phyloP scores from a whole-genome alignment of 2,797 vertebrate genomes.

The Microctenopoma lineatum region DNA sequence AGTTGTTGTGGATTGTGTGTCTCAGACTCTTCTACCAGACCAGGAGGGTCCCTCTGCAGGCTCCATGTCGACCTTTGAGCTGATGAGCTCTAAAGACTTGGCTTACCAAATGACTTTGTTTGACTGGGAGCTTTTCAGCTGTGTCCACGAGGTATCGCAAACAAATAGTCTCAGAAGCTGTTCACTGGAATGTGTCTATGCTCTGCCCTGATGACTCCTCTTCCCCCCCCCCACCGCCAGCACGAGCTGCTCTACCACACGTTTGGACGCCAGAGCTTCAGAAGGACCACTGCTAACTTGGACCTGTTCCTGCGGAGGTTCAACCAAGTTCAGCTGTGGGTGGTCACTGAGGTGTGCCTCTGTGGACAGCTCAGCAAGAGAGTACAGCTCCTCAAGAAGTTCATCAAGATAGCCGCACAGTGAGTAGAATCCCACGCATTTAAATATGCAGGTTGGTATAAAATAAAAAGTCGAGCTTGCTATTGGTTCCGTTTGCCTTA shows the following conservation, averaged over 20 bases:
- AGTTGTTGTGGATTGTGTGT: constrained; percentile 18
- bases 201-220: neutral
- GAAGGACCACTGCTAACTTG: constrained; percentile 94
- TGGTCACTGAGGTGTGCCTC: constrained; percentile 95
- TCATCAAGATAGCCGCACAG: constrained; percentile 99
- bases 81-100: constrained; percentile 98
- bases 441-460: neutral
- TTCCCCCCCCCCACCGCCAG: constrained; percentile 71
- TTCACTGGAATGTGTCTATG: constrained; percentile 25
- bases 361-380: constrained; percentile 96
- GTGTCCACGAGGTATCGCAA: constrained; percentile 92
- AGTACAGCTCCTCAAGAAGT: constrained; percentile 98
- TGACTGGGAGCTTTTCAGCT: constrained; percentile 99
- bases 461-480: neutral
- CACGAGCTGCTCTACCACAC: constrained; percentile 97
- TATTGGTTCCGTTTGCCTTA: neutral
- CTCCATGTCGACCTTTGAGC: constrained; percentile 94
- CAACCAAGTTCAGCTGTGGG: constrained; percentile 99
- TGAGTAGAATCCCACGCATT: constrained; percentile 79
- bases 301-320: constrained; percentile 96
- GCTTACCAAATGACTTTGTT: constrained; percentile 97
- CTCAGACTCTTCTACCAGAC: constrained; percentile 91
- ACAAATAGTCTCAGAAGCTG: constrained; percentile 5
- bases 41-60: constrained; percentile 95
- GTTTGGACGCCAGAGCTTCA: constrained; percentile 94